phyloP scores from a whole-genome alignment of 1,140 invertebrate species.

The Panagrolaimus sp. region DNA sequence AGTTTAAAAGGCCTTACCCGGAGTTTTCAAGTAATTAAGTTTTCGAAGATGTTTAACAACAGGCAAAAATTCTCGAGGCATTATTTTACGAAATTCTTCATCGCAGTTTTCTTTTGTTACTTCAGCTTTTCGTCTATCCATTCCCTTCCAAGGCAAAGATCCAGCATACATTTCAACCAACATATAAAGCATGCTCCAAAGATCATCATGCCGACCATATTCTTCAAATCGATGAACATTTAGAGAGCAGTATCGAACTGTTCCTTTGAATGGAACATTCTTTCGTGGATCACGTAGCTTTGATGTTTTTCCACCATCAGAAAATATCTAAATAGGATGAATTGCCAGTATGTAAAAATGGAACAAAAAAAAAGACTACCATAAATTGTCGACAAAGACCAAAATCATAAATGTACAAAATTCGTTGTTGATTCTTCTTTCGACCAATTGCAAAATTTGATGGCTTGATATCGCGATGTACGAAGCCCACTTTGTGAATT shows the following conservation, averaged over 20 bases:
- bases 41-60: slow-evolving; percentile 5
- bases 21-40: background rate
- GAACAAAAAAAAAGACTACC: background rate
- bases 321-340: background rate
- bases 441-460: slow-evolving; percentile 31
- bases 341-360: too few species aligned
- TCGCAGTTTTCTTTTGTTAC: slow-evolving; percentile 12
- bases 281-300: slow-evolving; percentile 1
- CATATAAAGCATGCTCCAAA: slow-evolving; percentile 13
- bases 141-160: slow-evolving; percentile 10
- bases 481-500: slow-evolving; percentile 30
- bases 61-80: slow-evolving; percentile 11
- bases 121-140: slow-evolving; percentile 14
- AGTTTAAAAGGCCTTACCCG: too few species aligned
- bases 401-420: slow-evolving; percentile 35
- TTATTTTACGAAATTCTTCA: slow-evolving; percentile 5
- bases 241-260: slow-evolving; percentile 1
- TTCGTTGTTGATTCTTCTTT: slow-evolving; percentile 24
- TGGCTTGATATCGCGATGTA: slow-evolving; percentile 32
- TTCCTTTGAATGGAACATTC: slow-evolving; percentile 6
- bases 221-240: slow-evolving; percentile 11
- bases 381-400: slow-evolving; percentile 16
- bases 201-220: slow-evolving; percentile 7
- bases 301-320: slow-evolving; percentile 5
- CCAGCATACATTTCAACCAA: slow-evolving; percentile 7